These are phyloP conservation scores for Sinella curviseta DNA, from an alignment of 1,140 invertebrate genomes.

Conservation along the genomic window DNA sequence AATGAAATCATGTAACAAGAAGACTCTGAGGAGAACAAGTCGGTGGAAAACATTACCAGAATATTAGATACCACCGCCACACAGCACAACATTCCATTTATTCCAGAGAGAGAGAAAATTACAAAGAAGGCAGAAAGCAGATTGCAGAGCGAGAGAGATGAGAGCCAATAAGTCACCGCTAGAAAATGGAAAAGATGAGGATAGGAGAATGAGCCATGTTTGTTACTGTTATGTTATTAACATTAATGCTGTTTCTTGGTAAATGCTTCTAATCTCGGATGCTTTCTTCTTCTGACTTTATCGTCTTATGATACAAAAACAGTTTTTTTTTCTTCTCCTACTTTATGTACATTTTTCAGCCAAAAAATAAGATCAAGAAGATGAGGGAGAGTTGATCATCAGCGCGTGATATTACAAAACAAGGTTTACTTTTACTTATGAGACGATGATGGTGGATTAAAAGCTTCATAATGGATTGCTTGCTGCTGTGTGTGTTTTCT, in stretches of 20 bases:
- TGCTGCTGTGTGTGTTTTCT: background rate
- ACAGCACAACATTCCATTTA: background rate
- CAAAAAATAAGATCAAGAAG: background rate
- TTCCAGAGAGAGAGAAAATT: background rate
- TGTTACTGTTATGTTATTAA: background rate
- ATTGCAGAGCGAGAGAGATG: background rate
- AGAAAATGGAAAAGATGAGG: background rate
- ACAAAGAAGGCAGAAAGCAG: background rate
- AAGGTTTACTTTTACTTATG: conserved; percentile 17
- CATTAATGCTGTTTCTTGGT: background rate
- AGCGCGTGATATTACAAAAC: conserved; percentile 24
- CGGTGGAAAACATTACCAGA: background rate
- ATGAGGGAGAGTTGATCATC: background rate
- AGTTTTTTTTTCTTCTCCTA: background rate
- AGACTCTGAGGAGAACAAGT: background rate
- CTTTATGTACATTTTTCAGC: no score
- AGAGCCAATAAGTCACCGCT: background rate
- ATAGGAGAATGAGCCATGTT: background rate
- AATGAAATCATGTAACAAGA: background rate
- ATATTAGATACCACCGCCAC: background rate
- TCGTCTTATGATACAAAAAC: background rate
- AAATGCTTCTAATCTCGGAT: background rate
- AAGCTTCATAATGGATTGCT: conserved; percentile 5
- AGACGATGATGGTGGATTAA: conserved; percentile 1
- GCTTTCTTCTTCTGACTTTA: background rate